Evolutionary conservation across 2,888 invertebrate genomes (phyloP).

Genomic region (Amiota mariae): DNA sequence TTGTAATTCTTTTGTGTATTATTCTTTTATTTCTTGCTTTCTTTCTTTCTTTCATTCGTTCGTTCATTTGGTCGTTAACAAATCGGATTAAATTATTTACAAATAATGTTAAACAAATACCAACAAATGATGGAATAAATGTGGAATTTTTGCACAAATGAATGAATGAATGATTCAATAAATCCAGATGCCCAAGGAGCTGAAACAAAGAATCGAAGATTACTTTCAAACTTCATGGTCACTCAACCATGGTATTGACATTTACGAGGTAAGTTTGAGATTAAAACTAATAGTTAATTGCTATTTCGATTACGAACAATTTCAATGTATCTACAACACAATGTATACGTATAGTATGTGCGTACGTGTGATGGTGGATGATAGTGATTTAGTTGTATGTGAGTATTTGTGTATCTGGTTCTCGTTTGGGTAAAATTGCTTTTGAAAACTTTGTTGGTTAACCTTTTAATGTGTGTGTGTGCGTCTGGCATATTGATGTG

Average conservation of each 20-base stretch:
- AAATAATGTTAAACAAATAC: too few relatives aligned
- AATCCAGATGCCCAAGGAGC: constrained; percentile 87
- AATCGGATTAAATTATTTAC: too few relatives aligned
- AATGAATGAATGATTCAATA: too few relatives aligned
- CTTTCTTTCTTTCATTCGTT: too few relatives aligned
- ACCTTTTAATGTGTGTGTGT: not conserved
- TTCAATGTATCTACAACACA: too few relatives aligned
- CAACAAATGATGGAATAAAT: not conserved
- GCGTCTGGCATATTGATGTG: constrained; percentile 8
- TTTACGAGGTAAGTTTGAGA: constrained; percentile 85
- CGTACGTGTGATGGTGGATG: not conserved
- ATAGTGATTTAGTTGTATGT: constrained; percentile 40
- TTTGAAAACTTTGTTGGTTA: not conserved
- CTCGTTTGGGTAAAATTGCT: too few relatives aligned
- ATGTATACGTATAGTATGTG: too few relatives aligned
- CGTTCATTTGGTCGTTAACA: too few relatives aligned
- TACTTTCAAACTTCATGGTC: constrained; percentile 99
- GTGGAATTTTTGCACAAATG: not conserved
- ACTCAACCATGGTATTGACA: constrained; percentile 96
- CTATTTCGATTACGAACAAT: too few relatives aligned
- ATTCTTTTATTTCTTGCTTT: too few relatives aligned
- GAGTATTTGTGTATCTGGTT: constrained; percentile 28
- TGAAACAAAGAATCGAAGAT: constrained; percentile 96
- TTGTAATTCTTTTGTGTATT: too few relatives aligned
- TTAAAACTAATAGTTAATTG: too few relatives aligned